Evolutionary conservation across 2,797 vertebrate genomes (phyloP).

Genomic region (Aulostomus chinensis): DNA sequence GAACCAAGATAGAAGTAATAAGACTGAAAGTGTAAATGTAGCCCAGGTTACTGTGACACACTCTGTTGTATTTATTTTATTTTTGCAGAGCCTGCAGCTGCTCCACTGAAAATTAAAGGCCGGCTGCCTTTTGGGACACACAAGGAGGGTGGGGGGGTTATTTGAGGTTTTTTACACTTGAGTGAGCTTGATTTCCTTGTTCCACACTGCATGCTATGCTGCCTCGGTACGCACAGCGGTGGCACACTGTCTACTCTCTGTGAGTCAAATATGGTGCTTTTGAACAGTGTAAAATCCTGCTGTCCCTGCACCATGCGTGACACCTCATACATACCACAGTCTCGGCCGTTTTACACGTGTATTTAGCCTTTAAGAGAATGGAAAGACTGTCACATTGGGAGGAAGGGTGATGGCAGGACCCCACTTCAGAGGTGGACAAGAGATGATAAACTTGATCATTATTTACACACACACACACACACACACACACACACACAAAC

Average conservation of each 20-base stretch:
- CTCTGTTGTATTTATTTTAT: slow-evolving; percentile 27
- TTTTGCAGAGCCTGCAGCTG: slow-evolving; percentile 38
- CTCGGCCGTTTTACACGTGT: too few relatives aligned
- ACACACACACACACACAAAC: too few relatives aligned
- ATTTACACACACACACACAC: too few relatives aligned
- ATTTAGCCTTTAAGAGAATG: too few relatives aligned
- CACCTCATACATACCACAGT: too few relatives aligned
- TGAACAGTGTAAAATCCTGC: not conserved
- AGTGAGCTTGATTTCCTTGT: slow-evolving; percentile 41
- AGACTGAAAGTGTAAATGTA: slow-evolving; percentile 19
- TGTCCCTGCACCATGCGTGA: too few relatives aligned
- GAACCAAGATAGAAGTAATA: too few relatives aligned
- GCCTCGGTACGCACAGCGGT: slow-evolving; percentile 23
- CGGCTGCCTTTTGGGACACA: slow-evolving; percentile 25
- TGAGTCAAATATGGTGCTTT: slow-evolving; percentile 10
- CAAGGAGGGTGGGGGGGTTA: slow-evolving; percentile 11
- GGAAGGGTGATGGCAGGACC: too few relatives aligned
- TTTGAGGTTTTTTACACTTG: slow-evolving; percentile 26
- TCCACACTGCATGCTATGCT: slow-evolving; percentile 14
- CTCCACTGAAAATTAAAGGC: slow-evolving; percentile 18
- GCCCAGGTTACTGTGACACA: slow-evolving; percentile 15
- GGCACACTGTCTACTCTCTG: not conserved
- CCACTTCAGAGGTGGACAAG: too few relatives aligned
- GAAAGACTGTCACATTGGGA: too few relatives aligned
- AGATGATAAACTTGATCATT: too few relatives aligned